Evolutionary conservation across 2,797 vertebrate species (phyloP).

Genomic region (Alauda arvensis): DNA sequence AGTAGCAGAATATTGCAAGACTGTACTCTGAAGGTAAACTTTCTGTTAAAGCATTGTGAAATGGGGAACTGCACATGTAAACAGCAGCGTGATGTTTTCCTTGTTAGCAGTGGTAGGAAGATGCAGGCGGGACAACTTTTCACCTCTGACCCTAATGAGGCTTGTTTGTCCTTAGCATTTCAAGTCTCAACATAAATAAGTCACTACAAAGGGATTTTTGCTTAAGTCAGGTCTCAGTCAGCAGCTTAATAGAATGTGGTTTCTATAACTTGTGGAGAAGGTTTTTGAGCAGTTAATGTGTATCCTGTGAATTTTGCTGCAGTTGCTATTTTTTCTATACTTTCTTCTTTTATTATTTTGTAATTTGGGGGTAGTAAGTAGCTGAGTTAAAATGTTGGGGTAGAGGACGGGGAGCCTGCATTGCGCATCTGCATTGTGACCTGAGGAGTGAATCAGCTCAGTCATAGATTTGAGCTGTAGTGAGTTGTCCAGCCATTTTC

Average conservation of each 20-base stretch:
- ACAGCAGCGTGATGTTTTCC: neutral
- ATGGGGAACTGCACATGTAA: neutral
- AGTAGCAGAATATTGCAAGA: neutral
- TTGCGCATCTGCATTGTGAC: accelerated
- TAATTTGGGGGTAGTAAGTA: neutral
- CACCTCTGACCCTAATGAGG: neutral
- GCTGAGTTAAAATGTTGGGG: neutral
- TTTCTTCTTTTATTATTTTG: neutral
- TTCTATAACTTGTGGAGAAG: neutral
- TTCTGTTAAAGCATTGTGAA: neutral
- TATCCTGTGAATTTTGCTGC: neutral
- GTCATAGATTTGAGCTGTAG: neutral
- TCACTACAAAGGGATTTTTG: neutral
- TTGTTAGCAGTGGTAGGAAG: neutral
- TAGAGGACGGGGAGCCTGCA: neutral
- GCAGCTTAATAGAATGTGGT: slow-evolving; percentile 1
- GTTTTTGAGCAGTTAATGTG: neutral
- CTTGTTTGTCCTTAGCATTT: neutral
- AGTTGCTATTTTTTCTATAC: neutral
- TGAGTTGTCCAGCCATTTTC: neutral
- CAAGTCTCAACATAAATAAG: neutral
- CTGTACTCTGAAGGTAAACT: neutral
- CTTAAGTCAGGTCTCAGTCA: slow-evolving; percentile 7
- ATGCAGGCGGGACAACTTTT: neutral
- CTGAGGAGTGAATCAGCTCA: neutral